Conservation (phyloP, 2,888 invertebrate species). For the Patella caerulea region DNA sequence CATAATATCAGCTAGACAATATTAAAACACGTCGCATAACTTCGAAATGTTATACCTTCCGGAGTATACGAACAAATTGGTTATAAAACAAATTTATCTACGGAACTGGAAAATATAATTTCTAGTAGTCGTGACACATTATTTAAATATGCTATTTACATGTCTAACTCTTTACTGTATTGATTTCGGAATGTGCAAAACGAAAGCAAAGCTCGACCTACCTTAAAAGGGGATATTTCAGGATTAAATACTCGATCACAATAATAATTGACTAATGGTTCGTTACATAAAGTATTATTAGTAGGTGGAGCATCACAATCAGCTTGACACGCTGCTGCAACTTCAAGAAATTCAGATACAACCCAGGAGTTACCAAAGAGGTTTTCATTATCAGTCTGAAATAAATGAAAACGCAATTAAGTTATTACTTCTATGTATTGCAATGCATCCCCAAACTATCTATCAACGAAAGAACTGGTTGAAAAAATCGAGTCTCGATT, state of each 20-base stretch:
- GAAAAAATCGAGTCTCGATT: neutral
- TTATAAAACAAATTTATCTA: too few relatives aligned
- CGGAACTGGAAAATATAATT: too few relatives aligned
- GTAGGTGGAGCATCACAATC: constrained; percentile 44
- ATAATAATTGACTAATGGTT: constrained; percentile 28
- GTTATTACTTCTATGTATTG: neutral
- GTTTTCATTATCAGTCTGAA: constrained; percentile 48
- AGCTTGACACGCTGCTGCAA: constrained; percentile 43
- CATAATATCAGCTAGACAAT: too few relatives aligned
- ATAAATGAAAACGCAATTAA: constrained; percentile 15
- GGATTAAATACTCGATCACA: constrained; percentile 44
- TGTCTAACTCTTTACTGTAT: too few relatives aligned
- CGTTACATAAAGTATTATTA: constrained; percentile 18
- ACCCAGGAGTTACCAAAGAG: constrained; percentile 61
- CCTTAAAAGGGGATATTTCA: constrained; percentile 41
- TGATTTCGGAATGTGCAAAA: too few relatives aligned
- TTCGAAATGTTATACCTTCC: too few relatives aligned
- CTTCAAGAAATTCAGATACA: constrained; percentile 25
- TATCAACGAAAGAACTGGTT: too few relatives aligned
- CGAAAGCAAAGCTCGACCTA: constrained; percentile 14
- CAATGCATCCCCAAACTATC: too few relatives aligned
- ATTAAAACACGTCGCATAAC: too few relatives aligned
- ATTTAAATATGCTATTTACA: too few relatives aligned
- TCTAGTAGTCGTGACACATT: too few relatives aligned
- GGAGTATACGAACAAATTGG: too few relatives aligned